These are phyloP conservation scores for Tholera decimalis DNA, from an alignment of 2,888 invertebrate genomes.

Conservation along the genomic window DNA sequence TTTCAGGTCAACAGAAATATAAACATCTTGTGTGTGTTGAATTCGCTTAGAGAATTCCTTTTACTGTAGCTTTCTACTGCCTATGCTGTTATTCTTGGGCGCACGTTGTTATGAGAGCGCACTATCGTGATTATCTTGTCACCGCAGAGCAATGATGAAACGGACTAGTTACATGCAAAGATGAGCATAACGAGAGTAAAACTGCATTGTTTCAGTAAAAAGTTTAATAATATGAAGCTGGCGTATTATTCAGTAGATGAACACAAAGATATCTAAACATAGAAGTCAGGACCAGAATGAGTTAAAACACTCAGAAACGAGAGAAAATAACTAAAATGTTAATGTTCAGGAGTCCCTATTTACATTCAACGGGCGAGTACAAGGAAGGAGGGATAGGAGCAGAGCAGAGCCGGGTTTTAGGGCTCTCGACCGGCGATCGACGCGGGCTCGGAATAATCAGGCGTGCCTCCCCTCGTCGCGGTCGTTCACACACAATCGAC, in stretches of 20 bases:
- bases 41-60: conserved; percentile 22
- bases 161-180: conserved; percentile 68
- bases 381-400: conserved; percentile 69
- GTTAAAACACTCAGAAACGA: conserved; percentile 66
- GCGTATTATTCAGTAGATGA: conserved; percentile 46
- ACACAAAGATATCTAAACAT: conserved; percentile 42
- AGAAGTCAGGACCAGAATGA: conserved; percentile 68
- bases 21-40: conserved; percentile 15
- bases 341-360: conserved; percentile 77
- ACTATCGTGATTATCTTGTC: conserved; percentile 62
- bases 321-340: conserved; percentile 75
- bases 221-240: conserved; percentile 56
- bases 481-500: conserved; percentile 90
- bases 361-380: conserved; percentile 81
- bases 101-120: conserved; percentile 61
- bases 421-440: conserved; percentile 86
- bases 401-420: conserved; percentile 80
- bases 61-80: conserved; percentile 35
- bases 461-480: conserved; percentile 86
- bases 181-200: conserved; percentile 66
- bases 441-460: conserved; percentile 87
- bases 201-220: conserved; percentile 61
- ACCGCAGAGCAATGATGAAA: conserved; percentile 66
- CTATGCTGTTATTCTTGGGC: conserved; percentile 54
- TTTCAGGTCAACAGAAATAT: conserved; percentile 26